Base-by-base conservation (phyloP, 2,113 vertebrate genomes). In the Hipposideros armiger region DNA sequence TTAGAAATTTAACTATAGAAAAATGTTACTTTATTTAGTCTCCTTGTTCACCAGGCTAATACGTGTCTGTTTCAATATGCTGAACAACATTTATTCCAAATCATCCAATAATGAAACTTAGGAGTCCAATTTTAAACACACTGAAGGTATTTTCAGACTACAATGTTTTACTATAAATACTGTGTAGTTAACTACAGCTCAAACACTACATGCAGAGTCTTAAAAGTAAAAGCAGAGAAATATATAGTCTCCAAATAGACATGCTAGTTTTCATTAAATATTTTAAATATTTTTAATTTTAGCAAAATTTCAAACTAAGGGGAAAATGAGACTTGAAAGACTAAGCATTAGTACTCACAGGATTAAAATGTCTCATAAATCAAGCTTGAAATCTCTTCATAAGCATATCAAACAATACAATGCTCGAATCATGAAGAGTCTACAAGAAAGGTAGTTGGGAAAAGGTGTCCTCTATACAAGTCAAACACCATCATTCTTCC, bases 11-110 rank as follows among this genome's bases (percentile, higher is more conserved):
- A 89, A 95, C 62, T 95, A 91, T 50, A 96, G 91, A 97, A 91
- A 96, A 97, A 84, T 81, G 91, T 97, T 98, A 89, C 96, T 97
- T 97, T 97, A 97, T 97, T 98, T 97, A 98, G 95, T 92, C 0
- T 67, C 92, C 93, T 91, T 96, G 87, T 69, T 98, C 97, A 91
- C 40, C 42, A 98, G 94, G 91, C 96, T 98, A 96, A 94, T 0
- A 4, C 73, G 92, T 92, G 93, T 97, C 95, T 96, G 94, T 84
- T 98, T 96, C 93, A 50, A 62, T 87, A 84, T 90, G 91, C 82
- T 76, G 90, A 98, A 96, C 28, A 52, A 95, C 0, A 93, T 77
- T 77, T 92, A 86, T 62, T 84, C 70, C 22, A 93, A 92, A 76
- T 74, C 50, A 90, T 86, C 74, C 94, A 96, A 88, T 56, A 84